Conservation (phyloP, 2,797 vertebrate species). For the Semaprochilodus insignis region DNA sequence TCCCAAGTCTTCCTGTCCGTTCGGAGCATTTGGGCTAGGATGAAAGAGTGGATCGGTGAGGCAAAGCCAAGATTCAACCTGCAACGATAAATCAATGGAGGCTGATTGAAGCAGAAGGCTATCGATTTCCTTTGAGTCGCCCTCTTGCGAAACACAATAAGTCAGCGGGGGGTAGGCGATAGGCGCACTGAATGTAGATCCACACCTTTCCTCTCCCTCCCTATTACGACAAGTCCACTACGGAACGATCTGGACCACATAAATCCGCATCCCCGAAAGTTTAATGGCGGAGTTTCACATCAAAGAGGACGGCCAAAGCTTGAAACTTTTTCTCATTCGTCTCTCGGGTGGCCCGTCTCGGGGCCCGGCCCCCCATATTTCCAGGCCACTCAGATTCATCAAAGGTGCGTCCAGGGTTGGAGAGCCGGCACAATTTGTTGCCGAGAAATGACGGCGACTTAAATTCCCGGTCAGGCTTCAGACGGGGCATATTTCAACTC, state of each 20-base stretch:
- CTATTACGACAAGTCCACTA: slow-evolving; percentile 29
- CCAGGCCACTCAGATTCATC: slow-evolving; percentile 38
- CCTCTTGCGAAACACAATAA: slow-evolving; percentile 48
- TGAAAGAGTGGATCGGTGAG: slow-evolving; percentile 51
- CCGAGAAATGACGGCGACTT: slow-evolving; percentile 43
- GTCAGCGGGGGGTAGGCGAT: slow-evolving; percentile 50
- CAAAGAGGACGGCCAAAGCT: slow-evolving; percentile 24
- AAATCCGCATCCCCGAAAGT: slow-evolving; percentile 41
- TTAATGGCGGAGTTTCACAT: slow-evolving; percentile 46
- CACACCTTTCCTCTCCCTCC: slow-evolving; percentile 37
- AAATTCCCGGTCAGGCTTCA: slow-evolving; percentile 54
- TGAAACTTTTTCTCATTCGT: slow-evolving; percentile 39
- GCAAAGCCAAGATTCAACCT: slow-evolving; percentile 51
- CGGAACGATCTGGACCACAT: slow-evolving; percentile 27
- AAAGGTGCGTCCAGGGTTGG: slow-evolving; percentile 41
- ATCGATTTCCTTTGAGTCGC: slow-evolving; percentile 57
- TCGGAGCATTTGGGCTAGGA: slow-evolving; percentile 20
- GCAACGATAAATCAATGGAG: slow-evolving; percentile 58
- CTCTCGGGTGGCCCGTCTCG: neutral
- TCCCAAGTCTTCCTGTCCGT: slow-evolving; percentile 40
- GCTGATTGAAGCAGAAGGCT: slow-evolving; percentile 61
- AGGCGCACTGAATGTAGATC: slow-evolving; percentile 47
- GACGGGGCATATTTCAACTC: slow-evolving; percentile 51
- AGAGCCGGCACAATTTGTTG: slow-evolving; percentile 51
- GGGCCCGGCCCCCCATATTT: slow-evolving; percentile 32